phyloP scores from a whole-genome alignment of 2,888 invertebrate genomes.

The Drosophila gaucha region DNA sequence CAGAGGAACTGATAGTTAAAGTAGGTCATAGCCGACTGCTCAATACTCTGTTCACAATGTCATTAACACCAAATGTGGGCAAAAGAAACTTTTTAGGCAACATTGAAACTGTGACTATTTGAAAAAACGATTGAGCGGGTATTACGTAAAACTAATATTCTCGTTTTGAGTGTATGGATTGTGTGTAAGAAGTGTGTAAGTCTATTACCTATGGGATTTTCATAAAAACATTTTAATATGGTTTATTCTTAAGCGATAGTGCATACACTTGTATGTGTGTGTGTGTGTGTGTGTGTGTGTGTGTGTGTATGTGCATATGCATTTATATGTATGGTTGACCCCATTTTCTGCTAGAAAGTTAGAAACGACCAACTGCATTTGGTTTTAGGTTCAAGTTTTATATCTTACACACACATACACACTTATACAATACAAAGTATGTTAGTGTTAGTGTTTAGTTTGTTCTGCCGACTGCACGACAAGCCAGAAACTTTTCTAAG shows the following conservation, averaged over 20 bases:
- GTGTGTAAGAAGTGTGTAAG: background rate
- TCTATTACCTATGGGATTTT: background rate
- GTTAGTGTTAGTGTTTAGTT: background rate
- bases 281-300: background rate
- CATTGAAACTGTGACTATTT: too few relatives aligned
- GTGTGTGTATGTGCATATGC: too few relatives aligned
- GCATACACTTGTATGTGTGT: background rate
- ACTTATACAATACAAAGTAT: background rate
- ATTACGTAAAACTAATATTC: background rate
- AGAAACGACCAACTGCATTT: slow-evolving; percentile 2
- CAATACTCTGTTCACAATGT: background rate
- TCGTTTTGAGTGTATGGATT: background rate
- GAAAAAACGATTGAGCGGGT: background rate
- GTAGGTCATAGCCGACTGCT: background rate
- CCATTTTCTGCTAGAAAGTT: slow-evolving; percentile 11
- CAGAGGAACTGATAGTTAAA: too few relatives aligned
- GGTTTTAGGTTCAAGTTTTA: slow-evolving; percentile 5
- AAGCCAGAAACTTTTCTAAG: slow-evolving; percentile 22
- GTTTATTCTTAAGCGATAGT: background rate
- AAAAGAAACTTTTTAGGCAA: background rate
- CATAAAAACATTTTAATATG: too few relatives aligned
- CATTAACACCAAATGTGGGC: too few relatives aligned
- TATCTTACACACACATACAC: slow-evolving; percentile 4
- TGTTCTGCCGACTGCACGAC: slow-evolving; percentile 17
- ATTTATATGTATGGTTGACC: slow-evolving; percentile 3